Base-by-base conservation (phyloP, 2,113 vertebrate genomes). In the Todiramphus chloris region DNA sequence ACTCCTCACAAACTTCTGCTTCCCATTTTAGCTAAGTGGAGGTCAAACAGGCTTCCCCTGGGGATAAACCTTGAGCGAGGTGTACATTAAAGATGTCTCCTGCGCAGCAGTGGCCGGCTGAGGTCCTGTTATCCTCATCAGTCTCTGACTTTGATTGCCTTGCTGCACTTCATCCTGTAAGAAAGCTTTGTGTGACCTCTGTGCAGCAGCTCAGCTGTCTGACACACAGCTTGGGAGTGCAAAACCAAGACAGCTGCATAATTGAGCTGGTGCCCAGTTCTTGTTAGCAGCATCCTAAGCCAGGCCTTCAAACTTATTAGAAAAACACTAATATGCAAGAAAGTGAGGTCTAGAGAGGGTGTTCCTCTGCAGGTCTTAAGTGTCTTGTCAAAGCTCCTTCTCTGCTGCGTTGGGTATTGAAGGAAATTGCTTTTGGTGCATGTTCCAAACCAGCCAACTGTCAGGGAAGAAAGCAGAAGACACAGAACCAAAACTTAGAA, bases 161-260 rank as follows among this genome's bases (percentile, higher is more conserved):
- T 46, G 59, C 70, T 78, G 91, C 20, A 6, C 37, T 39, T 92
- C 50, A 37, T 30, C 2, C 59, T 95, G 59, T 76, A 4, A 86
- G 72, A 70, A 74, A 87, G 88, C 86, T 94, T 92, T 78, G 93
- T 94, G 58, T 39, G 41, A 14, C 87, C 92, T 90, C 86, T 33
- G 90, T 66, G 89, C 89, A 85, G 76, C 67, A 92, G 51, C 46
- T 78, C 96, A 97, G 97, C 97, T 96, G 96, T 97, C 70, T 84
- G 28, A 63, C 87, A 56, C 64, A 9, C 76, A 31, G 62, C 63
- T 62, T 62, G 87, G 85, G 73, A 39, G 82, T 62, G 67, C 69
- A 87, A 35, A 89, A 94, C 79, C 87, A 48, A 76, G 91, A 97
- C 97, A 97, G 97, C 97, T 97, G 97, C 82, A 2, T 66, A 9